Base-by-base conservation (phyloP, 2,113 vertebrate genomes). In the Sitta europaea region DNA sequence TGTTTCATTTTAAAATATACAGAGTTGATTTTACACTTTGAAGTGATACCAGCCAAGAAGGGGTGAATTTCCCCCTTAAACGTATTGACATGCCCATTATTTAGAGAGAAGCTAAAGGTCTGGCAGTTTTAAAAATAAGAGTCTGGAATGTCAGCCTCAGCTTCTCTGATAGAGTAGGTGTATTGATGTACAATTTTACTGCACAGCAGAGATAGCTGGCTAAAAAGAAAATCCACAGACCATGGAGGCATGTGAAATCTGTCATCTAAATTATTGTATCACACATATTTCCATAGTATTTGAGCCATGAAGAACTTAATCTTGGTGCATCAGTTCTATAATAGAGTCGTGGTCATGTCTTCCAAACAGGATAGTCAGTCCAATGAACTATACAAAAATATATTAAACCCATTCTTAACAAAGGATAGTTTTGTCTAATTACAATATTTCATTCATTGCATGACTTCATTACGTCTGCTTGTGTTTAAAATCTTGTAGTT, bases 41-140 rank as follows among this genome's bases (percentile, higher is more conserved):
- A 86, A 74, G n/a, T 43, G 23, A 12, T 86, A 83, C 10, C 21
- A 71, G 12, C 7, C 20, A 81, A 66, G 40, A 83, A 79, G 3
- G 16, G 45, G 22, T 87, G 43, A 90, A 18, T 86, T 79, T 68
- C 13, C 38, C 38, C 33, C 35, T 66, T 38, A 48, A 72, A 72
- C 6, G 2, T 58, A 62, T 66, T 70, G 72, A 27, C 38, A 43
- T 80, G 35, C 11, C 42, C 24, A 54, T 68, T 82, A 61, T 73
- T 79, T 88, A 88, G 21, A 88, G 47, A 82, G 45, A 83, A 47
- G 20, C 5, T 88, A n/a, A 88, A 86, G 33, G 35, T 75, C 42
- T 73, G 38, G 6, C 29, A 76, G 43, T 81, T 94, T 91, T 84
- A 84, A 86, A 92, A 94, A 96, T 85, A 94, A 74, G 40, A 74